These are phyloP conservation scores for Microcebus lehilahytsara DNA, from an alignment of 2,113 vertebrate species.

Conservation along the genomic window DNA sequence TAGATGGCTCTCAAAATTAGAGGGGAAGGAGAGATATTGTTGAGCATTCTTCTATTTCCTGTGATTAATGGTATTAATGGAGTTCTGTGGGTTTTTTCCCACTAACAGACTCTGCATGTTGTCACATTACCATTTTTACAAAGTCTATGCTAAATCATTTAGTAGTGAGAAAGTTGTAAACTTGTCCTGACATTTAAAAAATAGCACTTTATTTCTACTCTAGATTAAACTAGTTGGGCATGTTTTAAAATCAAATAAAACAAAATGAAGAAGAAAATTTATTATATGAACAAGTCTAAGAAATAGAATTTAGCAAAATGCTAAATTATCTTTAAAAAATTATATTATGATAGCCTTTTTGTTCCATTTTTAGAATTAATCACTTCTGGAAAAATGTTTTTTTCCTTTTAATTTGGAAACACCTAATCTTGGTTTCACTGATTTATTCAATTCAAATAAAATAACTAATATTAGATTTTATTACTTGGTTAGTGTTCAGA, in stretches of 20 bases:
- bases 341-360: background rate
- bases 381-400: background rate
- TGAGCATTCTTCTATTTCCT: background rate
- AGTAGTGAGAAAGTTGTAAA: conserved; percentile 38
- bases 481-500: background rate
- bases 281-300: background rate
- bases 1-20: background rate
- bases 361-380: background rate
- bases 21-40: background rate
- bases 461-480: background rate
- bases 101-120: background rate
- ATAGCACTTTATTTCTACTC: conserved; percentile 13
- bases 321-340: background rate
- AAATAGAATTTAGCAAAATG: background rate
- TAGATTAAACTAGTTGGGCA: background rate
- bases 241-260: conserved; percentile 29
- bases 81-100: background rate
- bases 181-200: conserved; percentile 45
- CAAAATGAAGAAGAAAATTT: background rate
- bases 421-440: background rate
- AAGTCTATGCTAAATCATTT: background rate
- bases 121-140: background rate
- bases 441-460: conserved; percentile 27
- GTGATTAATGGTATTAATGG: background rate
- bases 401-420: conserved; percentile 13